Conservation (phyloP, 2,888 invertebrate genomes). For the Leucophenga montana region DNA sequence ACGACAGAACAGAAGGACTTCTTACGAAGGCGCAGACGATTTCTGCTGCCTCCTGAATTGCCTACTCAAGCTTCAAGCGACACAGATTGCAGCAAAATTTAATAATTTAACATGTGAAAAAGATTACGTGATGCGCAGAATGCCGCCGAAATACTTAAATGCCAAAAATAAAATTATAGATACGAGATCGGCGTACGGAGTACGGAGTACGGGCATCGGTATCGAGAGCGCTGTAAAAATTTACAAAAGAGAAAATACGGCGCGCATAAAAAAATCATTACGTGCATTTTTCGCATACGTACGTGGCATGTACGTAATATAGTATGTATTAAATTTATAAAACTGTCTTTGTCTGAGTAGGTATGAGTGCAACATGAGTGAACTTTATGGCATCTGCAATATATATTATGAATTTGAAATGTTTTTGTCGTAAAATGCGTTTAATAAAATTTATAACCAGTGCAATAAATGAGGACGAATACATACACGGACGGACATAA, state of each 20-base stretch:
- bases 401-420: slow-evolving; percentile 13
- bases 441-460: too few relatives aligned
- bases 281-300: slow-evolving; percentile 13
- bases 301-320: slow-evolving; percentile 51
- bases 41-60: too few relatives aligned
- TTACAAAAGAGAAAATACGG: slow-evolving; percentile 23
- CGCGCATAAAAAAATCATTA: slow-evolving; percentile 17
- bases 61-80: not conserved
- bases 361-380: not conserved
- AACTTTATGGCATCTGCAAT: slow-evolving; percentile 22
- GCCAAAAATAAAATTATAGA: slow-evolving; percentile 20
- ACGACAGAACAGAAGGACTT: not conserved
- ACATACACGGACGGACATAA: too few relatives aligned
- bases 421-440: not conserved
- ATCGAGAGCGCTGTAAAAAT: not conserved
- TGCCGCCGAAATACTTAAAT: not conserved
- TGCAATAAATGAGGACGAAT: too few relatives aligned
- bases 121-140: slow-evolving; percentile 55
- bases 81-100: slow-evolving; percentile 53
- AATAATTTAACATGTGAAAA: slow-evolving; percentile 60
- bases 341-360: not conserved
- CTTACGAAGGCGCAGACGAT: not conserved
- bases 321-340: slow-evolving; percentile 25
- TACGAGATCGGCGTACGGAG: too few relatives aligned
- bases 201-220: too few relatives aligned